Evolutionary conservation across 2,888 invertebrate species (phyloP).

Genomic region (Automeris io): DNA sequence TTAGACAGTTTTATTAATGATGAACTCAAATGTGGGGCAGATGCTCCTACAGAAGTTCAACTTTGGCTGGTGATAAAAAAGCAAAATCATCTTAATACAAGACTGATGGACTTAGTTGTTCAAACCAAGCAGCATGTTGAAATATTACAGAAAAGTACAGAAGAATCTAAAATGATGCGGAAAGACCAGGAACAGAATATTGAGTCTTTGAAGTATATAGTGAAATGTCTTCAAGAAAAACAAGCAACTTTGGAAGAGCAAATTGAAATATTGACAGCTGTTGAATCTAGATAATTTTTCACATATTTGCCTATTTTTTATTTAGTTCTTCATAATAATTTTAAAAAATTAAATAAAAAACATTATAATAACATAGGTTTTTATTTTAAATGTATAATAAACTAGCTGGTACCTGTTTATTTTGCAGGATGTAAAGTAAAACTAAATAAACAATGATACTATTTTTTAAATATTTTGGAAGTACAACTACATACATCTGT

Average conservation of each 20-base stretch:
- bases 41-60: conserved; percentile 46
- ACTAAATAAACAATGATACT: too few relatives aligned
- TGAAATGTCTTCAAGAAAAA: conserved; percentile 65
- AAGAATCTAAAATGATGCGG: conserved; percentile 35
- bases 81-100: conserved; percentile 53
- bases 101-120: conserved; percentile 41
- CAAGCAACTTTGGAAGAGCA: conserved; percentile 65
- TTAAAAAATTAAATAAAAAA: too few relatives aligned
- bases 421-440: too few relatives aligned
- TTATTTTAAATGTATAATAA: too few relatives aligned
- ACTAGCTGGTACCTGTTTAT: too few relatives aligned
- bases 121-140: conserved; percentile 55
- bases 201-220: conserved; percentile 57
- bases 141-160: conserved; percentile 41
- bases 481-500: too few relatives aligned
- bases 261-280: conserved; percentile 61
- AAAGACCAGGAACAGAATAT: conserved; percentile 47
- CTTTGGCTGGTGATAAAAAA: conserved; percentile 62
- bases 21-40: conserved; percentile 41
- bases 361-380: too few relatives aligned
- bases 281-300: conserved; percentile 60
- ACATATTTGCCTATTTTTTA: too few relatives aligned
- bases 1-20: conserved; percentile 45
- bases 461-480: too few relatives aligned
- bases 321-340: too few relatives aligned